Conservation (phyloP, 2,888 invertebrate species). For the Stenodema calcarata region DNA sequence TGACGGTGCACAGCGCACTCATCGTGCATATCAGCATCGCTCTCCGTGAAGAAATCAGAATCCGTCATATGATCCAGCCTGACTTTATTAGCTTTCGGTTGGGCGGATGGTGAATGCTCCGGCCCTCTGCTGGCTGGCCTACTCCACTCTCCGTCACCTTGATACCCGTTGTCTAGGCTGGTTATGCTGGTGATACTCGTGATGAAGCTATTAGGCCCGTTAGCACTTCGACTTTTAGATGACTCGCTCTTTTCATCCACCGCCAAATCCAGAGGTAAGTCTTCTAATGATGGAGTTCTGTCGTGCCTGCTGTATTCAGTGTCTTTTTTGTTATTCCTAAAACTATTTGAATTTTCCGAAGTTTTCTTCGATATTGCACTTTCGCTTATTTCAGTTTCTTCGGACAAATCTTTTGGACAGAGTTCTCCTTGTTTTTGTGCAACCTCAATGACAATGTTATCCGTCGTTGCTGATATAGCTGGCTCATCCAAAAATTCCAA, state of each 20-base stretch:
- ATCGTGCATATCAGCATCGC: slow-evolving; percentile 85
- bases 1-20: slow-evolving; percentile 69
- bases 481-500: slow-evolving; percentile 44
- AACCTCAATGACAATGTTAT: neutral
- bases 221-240: slow-evolving; percentile 42
- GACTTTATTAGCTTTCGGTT: slow-evolving; percentile 63
- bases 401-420: slow-evolving; percentile 48
- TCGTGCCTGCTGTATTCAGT: slow-evolving; percentile 50
- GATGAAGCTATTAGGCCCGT: slow-evolving; percentile 75
- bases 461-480: neutral
- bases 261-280: slow-evolving; percentile 74
- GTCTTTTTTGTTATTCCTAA: slow-evolving; percentile 55
- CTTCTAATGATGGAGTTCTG: slow-evolving; percentile 83
- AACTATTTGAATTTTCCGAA: slow-evolving; percentile 52
- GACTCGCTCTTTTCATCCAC: slow-evolving; percentile 49
- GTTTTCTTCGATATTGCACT: slow-evolving; percentile 55
- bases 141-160: slow-evolving; percentile 90
- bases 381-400: slow-evolving; percentile 54
- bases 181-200: slow-evolving; percentile 90
- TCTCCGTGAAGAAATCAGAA: slow-evolving; percentile 89
- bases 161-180: slow-evolving; percentile 92
- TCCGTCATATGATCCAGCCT: slow-evolving; percentile 80
- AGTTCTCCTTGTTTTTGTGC: neutral
- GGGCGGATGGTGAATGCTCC: slow-evolving; percentile 65
- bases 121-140: slow-evolving; percentile 83